Percentiles rank a stretch among this genome's conserved stretches.
These are phyloP conservation scores for Percopsis transmontana DNA, from an alignment of 2,113 vertebrate genomes.

Conservation along the genomic window DNA sequence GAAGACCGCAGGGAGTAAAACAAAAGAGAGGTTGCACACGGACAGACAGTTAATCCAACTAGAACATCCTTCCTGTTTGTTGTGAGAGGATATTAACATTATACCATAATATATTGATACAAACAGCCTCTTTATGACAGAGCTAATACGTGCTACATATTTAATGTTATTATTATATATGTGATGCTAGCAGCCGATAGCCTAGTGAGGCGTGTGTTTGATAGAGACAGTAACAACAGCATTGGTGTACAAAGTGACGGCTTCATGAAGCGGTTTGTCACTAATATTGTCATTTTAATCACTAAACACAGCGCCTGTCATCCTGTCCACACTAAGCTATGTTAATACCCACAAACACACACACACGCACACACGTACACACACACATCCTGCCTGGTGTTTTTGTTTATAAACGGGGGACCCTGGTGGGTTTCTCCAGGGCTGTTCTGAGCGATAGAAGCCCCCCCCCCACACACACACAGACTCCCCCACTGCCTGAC, in stretches of 20 bases:
- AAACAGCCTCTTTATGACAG: not conserved
- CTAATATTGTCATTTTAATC: constrained; percentile 46
- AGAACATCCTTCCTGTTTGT: too few relatives aligned
- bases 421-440: constrained; percentile 48
- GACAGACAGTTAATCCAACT: too few relatives aligned
- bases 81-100: too few relatives aligned
- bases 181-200: too few relatives aligned
- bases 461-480: constrained; percentile 36
- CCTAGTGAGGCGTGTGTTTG: too few relatives aligned
- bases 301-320: constrained; percentile 29
- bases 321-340: constrained; percentile 29
- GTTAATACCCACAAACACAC: constrained; percentile 22
- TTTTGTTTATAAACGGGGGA: constrained; percentile 43
- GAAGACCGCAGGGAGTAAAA: too few relatives aligned
- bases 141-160: not conserved
- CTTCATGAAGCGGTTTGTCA: constrained; percentile 52
- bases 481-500: constrained; percentile 56
- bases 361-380: not conserved
- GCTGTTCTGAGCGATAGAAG: constrained; percentile 63
- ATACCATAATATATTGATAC: too few relatives aligned
- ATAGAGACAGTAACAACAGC: constrained; percentile 33
- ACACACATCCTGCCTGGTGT: constrained; percentile 42
- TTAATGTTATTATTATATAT: constrained; percentile 17
- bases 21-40: too few relatives aligned
- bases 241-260: constrained; percentile 40